Conservation (phyloP, 2,113 vertebrate species). For the Pygoscelis adeliae region DNA sequence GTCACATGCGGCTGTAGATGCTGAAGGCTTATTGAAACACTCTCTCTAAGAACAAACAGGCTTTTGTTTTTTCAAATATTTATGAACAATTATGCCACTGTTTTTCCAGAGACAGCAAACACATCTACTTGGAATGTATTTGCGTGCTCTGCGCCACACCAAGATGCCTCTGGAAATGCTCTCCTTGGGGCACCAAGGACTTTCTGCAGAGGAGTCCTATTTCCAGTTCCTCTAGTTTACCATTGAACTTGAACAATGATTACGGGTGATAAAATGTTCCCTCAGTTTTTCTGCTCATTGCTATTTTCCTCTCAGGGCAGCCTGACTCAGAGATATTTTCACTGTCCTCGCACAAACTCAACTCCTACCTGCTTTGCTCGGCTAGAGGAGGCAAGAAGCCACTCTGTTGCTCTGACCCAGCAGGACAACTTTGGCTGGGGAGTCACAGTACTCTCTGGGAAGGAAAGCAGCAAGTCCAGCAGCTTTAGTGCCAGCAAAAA, state of each 20-base stretch:
- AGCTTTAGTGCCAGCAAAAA: neutral
- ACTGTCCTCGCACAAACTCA: neutral
- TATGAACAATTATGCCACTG: neutral
- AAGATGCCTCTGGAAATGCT: neutral
- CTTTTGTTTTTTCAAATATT: neutral
- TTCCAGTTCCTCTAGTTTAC: constrained; percentile 6
- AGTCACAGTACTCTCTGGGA: neutral
- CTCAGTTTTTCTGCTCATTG: neutral
- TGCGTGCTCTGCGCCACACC: neutral
- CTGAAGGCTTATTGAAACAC: neutral
- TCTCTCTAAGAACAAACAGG: neutral
- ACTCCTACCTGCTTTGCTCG: neutral
- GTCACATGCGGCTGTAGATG: neutral
- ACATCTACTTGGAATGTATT: neutral
- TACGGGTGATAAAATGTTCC: neutral
- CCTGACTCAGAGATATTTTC: neutral
- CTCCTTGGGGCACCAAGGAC: neutral
- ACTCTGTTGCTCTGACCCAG: neutral
- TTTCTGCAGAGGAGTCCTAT: neutral
- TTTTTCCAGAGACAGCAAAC: neutral
- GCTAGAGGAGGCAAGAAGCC: neutral
- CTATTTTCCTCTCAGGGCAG: neutral
- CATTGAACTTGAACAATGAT: neutral
- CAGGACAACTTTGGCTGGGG: neutral
- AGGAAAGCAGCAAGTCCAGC: neutral